Conservation (phyloP, 2,888 invertebrate genomes). For the Mamestra brassicae region DNA sequence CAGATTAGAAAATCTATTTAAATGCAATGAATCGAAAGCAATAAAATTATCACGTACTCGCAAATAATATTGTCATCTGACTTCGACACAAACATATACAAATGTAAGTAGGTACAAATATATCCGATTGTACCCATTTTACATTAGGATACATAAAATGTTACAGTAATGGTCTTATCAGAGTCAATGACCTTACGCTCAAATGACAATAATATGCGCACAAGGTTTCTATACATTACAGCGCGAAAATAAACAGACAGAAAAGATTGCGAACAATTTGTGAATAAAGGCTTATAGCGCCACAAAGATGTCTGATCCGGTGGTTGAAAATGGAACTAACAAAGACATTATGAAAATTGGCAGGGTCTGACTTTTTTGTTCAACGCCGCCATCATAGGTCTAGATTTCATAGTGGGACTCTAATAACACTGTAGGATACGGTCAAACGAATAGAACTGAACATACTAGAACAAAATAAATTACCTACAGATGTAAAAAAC, state of each 20-base stretch:
- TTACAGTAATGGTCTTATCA: slow-evolving; percentile 55
- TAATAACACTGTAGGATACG: not conserved
- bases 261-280: slow-evolving; percentile 27
- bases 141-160: slow-evolving; percentile 49
- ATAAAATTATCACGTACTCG: slow-evolving; percentile 40
- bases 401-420: not conserved
- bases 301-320: not conserved
- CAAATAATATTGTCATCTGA: slow-evolving; percentile 38
- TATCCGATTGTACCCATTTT: slow-evolving; percentile 44
- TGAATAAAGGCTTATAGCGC: slow-evolving; percentile 11
- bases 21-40: slow-evolving; percentile 31
- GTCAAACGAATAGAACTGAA: not conserved
- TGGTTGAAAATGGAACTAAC: not conserved
- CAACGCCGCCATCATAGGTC: not conserved
- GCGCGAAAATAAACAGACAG: slow-evolving; percentile 35
- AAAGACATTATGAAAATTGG: not conserved
- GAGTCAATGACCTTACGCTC: slow-evolving; percentile 59
- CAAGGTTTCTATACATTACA: slow-evolving; percentile 38
- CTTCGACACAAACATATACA: slow-evolving; percentile 12
- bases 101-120: slow-evolving; percentile 9
- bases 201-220: slow-evolving; percentile 55
- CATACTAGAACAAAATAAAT: slow-evolving; percentile 1
- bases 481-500: not conserved
- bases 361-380: not conserved
- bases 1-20: slow-evolving; percentile 19